These are phyloP conservation scores for Synanthedon tipuliformis DNA, from an alignment of 2,888 invertebrate species.

Conservation along the genomic window DNA sequence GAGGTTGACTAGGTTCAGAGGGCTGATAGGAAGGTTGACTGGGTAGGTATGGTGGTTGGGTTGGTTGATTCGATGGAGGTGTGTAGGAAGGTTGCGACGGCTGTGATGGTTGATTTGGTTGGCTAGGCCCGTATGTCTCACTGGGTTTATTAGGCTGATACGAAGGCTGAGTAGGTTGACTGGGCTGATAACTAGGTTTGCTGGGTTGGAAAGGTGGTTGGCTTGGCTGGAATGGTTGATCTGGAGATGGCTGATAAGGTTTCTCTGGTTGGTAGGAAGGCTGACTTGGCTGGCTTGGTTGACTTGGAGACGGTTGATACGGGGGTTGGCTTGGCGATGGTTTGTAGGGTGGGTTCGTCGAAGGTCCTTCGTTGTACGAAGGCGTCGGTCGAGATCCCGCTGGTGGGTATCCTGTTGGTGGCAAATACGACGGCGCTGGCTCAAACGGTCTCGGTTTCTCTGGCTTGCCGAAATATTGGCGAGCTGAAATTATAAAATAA, in stretches of 20 bases:
- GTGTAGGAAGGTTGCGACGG: constrained; percentile 17
- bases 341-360: constrained; percentile 23
- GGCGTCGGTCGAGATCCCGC: constrained; percentile 54
- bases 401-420: constrained; percentile 52
- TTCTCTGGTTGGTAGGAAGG: constrained; percentile 15
- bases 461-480: constrained; percentile 75
- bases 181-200: constrained; percentile 19
- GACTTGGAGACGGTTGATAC: constrained; percentile 14
- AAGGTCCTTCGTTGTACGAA: constrained; percentile 45
- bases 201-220: constrained; percentile 19
- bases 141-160: constrained; percentile 13
- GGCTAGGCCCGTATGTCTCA: constrained; percentile 10
- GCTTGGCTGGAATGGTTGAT: constrained; percentile 20
- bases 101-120: constrained; percentile 18
- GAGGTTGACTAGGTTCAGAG: constrained; percentile 15
- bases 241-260: constrained; percentile 14
- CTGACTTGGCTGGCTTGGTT: constrained; percentile 17
- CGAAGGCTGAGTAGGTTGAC: constrained; percentile 13
- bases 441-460: constrained; percentile 80
- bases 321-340: constrained; percentile 15
- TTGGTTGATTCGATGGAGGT: constrained; percentile 14
- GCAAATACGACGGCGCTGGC: constrained; percentile 46
- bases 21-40: constrained; percentile 12
- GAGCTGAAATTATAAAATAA: constrained; percentile 61
- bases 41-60: constrained; percentile 14